Percentiles rank a stretch among this genome's conserved stretches.
These are phyloP conservation scores for Crax fasciolata DNA, from an alignment of 2,797 vertebrate species.

Conservation along the genomic window DNA sequence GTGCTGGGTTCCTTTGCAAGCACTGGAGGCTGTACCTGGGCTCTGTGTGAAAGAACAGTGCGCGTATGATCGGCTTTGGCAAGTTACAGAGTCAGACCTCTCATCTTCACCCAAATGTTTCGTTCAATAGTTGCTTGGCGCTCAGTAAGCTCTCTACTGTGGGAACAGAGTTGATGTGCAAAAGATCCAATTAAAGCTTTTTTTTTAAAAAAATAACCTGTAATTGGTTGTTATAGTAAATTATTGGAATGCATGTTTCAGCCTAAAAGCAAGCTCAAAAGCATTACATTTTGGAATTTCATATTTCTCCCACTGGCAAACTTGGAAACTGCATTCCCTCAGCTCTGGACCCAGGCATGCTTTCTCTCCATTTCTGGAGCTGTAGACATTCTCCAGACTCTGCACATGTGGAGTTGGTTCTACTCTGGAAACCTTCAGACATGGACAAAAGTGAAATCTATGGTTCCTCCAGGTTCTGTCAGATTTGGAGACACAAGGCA, in stretches of 20 bases:
- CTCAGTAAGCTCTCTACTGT: background rate
- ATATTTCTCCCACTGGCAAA: background rate
- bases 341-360: background rate
- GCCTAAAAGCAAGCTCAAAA: background rate
- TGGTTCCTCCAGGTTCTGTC: background rate
- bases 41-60: background rate
- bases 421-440: background rate
- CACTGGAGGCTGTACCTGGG: background rate
- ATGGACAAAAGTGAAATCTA: background rate
- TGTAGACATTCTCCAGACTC: background rate
- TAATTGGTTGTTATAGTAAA: background rate
- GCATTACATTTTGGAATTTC: background rate
- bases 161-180: background rate
- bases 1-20: background rate
- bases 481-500: background rate
- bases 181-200: background rate
- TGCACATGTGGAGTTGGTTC: background rate
- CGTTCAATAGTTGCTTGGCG: background rate
- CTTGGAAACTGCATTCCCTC: background rate
- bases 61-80: background rate
- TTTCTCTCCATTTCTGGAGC: background rate
- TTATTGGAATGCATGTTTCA: background rate
- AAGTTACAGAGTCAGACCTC: background rate
- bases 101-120: background rate
- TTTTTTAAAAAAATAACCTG: background rate